A percentile compares a stretch with the other conserved stretches of the same genome.
Conservation (phyloP, 2,797 vertebrate genomes). For the Myotis myotis region DNA sequence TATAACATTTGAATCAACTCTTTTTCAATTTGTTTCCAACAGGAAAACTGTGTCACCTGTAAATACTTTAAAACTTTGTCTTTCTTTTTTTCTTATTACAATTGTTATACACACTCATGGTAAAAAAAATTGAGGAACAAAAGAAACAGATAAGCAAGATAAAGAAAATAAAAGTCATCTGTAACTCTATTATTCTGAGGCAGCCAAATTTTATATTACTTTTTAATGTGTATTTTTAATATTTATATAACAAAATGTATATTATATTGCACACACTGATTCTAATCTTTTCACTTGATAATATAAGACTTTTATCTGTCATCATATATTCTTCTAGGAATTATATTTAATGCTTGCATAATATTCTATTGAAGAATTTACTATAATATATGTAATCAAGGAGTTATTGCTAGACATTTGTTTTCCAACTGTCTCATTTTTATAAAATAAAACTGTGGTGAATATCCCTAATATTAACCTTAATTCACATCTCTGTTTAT, state of each 20-base stretch:
- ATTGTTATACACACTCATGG: neutral
- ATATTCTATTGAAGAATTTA: slow-evolving; percentile 29
- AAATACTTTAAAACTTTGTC: slow-evolving; percentile 23
- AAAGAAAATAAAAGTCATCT: slow-evolving; percentile 13
- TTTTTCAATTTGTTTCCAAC: slow-evolving; percentile 15
- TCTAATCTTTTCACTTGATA: slow-evolving; percentile 19
- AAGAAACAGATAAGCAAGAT: slow-evolving; percentile 39
- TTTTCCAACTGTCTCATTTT: neutral
- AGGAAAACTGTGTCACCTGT: neutral
- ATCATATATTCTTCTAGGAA: slow-evolving; percentile 10
- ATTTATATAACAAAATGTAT: slow-evolving; percentile 26
- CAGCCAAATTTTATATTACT: slow-evolving; percentile 15
- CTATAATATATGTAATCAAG: neutral
- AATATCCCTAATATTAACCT: neutral
- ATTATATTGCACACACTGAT: neutral
- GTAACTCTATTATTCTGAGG: neutral
- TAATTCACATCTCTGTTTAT: slow-evolving; percentile 36
- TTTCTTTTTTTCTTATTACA: neutral
- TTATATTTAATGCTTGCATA: slow-evolving; percentile 38
- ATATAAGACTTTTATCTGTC: neutral
- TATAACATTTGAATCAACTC: slow-evolving; percentile 39
- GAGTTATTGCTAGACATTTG: neutral
- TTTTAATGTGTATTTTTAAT: slow-evolving; percentile 33
- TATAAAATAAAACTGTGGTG: slow-evolving; percentile 42
- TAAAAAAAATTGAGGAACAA: neutral